These are phyloP conservation scores for Myripristis jacobus DNA, from an alignment of 2,797 vertebrate species.

Conservation along the genomic window DNA sequence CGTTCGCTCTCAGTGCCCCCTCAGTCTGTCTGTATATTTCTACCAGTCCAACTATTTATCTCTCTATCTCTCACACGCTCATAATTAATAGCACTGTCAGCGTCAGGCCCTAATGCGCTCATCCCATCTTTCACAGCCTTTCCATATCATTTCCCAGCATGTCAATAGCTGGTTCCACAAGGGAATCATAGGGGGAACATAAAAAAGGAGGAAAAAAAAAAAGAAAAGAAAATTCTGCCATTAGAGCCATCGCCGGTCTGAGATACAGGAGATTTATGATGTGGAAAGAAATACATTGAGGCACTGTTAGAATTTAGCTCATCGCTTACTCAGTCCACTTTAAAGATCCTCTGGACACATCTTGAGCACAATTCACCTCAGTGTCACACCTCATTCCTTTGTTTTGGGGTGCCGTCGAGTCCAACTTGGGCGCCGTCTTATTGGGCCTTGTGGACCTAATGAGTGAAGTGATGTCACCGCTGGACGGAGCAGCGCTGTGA, in stretches of 20 bases:
- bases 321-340: slow-evolving; percentile 52
- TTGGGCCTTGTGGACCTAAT: slow-evolving; percentile 57
- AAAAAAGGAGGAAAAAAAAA: too few species aligned
- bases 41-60: not conserved
- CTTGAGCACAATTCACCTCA: slow-evolving; percentile 35
- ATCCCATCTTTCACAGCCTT: slow-evolving; percentile 52
- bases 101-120: slow-evolving; percentile 27
- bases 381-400: slow-evolving; percentile 73
- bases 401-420: slow-evolving; percentile 43
- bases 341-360: slow-evolving; percentile 64
- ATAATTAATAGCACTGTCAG: slow-evolving; percentile 16
- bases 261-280: slow-evolving; percentile 76
- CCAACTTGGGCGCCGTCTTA: slow-evolving; percentile 46
- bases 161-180: slow-evolving; percentile 56
- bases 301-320: slow-evolving; percentile 57
- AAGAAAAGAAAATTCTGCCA: slow-evolving; percentile 41
- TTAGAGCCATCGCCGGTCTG: slow-evolving; percentile 59
- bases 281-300: slow-evolving; percentile 72
- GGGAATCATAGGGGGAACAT: too few species aligned
- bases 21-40: too few species aligned
- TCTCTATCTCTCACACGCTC: not conserved
- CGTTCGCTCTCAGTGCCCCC: too few species aligned
- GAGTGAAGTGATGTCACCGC: slow-evolving; percentile 63
- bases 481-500: slow-evolving; percentile 45
- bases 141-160: slow-evolving; percentile 64